Evolutionary conservation across 2,797 vertebrate species (phyloP).

Genomic region (Danio aesculapii): DNA sequence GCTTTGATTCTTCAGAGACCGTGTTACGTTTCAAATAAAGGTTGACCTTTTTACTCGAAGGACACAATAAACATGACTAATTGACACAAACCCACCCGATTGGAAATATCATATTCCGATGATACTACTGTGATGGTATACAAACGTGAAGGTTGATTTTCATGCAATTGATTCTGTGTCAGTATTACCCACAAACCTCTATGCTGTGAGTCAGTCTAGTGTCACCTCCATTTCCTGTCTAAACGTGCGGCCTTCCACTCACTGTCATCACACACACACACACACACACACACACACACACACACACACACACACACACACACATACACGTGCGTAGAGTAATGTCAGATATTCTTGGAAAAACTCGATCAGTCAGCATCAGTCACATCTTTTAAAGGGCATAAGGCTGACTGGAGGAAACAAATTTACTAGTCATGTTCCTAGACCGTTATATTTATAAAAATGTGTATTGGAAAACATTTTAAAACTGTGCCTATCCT

Average conservation of each 20-base stretch:
- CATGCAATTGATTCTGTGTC: constrained; percentile 5
- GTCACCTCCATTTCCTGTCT: constrained; percentile 50
- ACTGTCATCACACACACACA: constrained; percentile 14
- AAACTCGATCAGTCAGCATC: constrained; percentile 15
- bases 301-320: constrained; percentile 33
- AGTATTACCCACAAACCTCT: constrained; percentile 49
- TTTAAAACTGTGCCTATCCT: too few species aligned
- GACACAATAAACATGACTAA: constrained; percentile 33
- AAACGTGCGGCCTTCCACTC: constrained; percentile 47
- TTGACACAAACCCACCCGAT: not conserved
- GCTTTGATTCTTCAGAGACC: not conserved
- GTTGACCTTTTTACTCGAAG: not conserved
- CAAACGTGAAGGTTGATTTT: constrained; percentile 16
- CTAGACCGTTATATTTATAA: not conserved
- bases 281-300: constrained; percentile 30
- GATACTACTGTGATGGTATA: not conserved
- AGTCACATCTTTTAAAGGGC: not conserved
- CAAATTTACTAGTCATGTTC: not conserved
- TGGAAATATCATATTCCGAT: constrained; percentile 15
- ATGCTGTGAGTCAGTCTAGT: constrained; percentile 36
- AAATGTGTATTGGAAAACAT: too few species aligned
- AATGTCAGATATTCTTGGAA: constrained; percentile 17
- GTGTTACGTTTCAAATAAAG: not conserved
- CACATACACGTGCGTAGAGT: constrained; percentile 11
- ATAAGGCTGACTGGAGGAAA: not conserved